A percentile compares a stretch with the other conserved stretches of the same genome.
Conservation (phyloP, 1,140 invertebrate species). For the Conopomorpha cramerella region DNA sequence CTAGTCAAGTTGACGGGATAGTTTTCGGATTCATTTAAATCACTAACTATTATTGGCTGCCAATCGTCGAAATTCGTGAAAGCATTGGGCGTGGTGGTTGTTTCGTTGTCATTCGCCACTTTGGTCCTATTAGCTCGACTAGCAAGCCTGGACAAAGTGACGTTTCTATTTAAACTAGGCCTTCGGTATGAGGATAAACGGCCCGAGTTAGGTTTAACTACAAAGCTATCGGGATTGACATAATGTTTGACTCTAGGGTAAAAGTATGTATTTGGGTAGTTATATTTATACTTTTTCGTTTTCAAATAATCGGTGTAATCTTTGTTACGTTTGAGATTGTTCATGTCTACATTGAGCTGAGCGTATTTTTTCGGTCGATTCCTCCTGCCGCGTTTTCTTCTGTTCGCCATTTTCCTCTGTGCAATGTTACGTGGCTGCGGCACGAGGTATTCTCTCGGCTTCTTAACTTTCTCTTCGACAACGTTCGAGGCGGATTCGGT, state of each 20-base stretch:
- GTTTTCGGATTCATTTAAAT: too few species aligned
- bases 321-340: conserved; percentile 41
- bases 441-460: conserved; percentile 31
- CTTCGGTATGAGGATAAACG: too few species aligned
- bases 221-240: conserved; percentile 27
- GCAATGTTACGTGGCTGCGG: conserved; percentile 43
- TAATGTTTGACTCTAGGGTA: conserved; percentile 42
- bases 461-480: conserved; percentile 17
- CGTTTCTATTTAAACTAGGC: too few species aligned
- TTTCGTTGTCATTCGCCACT: too few species aligned
- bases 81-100: too few species aligned
- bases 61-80: too few species aligned
- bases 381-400: conserved; percentile 15
- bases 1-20: too few species aligned
- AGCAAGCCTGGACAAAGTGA: too few species aligned
- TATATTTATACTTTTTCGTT: conserved; percentile 47
- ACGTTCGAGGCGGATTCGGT: neutral
- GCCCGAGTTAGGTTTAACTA: conserved; percentile 19
- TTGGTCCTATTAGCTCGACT: too few species aligned
- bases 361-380: conserved; percentile 40
- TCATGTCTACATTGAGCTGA: conserved; percentile 40
- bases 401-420: conserved; percentile 34
- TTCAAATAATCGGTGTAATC: conserved; percentile 44
- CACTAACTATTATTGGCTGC: too few species aligned
- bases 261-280: conserved; percentile 44